phyloP scores from a whole-genome alignment of 1,140 invertebrate species.

The Drosophila grimshawi region DNA sequence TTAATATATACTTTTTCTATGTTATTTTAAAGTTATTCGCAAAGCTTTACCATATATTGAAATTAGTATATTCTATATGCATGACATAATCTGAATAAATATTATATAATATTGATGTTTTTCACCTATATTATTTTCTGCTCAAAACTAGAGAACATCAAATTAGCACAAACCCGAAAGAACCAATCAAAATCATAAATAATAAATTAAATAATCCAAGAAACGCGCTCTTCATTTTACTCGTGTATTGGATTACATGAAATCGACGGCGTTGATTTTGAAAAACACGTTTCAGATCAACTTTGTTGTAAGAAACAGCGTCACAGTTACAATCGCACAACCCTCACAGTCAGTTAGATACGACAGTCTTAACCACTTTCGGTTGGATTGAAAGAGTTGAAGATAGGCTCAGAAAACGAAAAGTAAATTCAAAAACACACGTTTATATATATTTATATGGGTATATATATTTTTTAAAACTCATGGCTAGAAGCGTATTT shows the following conservation, averaged over 20 bases:
- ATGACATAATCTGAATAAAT: no score
- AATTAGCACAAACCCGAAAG: slow-evolving; percentile 56
- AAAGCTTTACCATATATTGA: no score
- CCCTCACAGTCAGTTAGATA: slow-evolving; percentile 68
- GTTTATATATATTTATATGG: no score
- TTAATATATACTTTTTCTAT: not conserved
- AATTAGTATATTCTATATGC: no score
- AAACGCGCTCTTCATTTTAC: slow-evolving; percentile 23
- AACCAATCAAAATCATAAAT: slow-evolving; percentile 17
- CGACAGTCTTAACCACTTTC: slow-evolving; percentile 76
- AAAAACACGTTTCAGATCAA: slow-evolving; percentile 56
- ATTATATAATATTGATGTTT: no score
- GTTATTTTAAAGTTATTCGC: not conserved
- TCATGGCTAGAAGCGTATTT: slow-evolving; percentile 24
- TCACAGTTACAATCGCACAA: slow-evolving; percentile 33
- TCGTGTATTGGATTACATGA: slow-evolving; percentile 66
- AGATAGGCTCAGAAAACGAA: slow-evolving; percentile 47
- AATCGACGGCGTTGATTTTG: slow-evolving; percentile 45
- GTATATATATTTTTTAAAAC: not conserved
- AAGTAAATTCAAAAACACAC: not conserved
- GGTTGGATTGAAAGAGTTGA: slow-evolving; percentile 71
- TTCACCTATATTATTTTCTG: not conserved
- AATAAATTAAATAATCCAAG: slow-evolving; percentile 5
- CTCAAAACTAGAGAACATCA: not conserved
- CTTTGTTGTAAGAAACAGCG: slow-evolving; percentile 41